Evolutionary conservation across 2,888 invertebrate genomes (phyloP).

Genomic region (Brenthis daphne): DNA sequence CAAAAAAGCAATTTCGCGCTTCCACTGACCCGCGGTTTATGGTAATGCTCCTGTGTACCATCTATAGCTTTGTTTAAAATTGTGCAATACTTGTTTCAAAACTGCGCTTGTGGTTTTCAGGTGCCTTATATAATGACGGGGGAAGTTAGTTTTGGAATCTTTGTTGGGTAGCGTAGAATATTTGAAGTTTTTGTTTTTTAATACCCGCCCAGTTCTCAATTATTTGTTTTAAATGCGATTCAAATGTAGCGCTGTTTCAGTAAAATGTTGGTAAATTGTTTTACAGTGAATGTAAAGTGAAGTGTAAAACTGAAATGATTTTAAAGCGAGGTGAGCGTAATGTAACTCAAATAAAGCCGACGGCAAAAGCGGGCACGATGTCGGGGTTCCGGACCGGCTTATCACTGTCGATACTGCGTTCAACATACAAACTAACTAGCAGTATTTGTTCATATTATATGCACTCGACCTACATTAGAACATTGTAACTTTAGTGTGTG

Average conservation of each 20-base stretch:
- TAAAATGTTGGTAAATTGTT: slow-evolving; percentile 25
- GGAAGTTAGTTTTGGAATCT: slow-evolving; percentile 68
- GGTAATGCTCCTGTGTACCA: slow-evolving; percentile 65
- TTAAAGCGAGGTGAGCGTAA: slow-evolving; percentile 49
- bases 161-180: slow-evolving; percentile 59
- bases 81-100: slow-evolving; percentile 72
- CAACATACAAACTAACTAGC: slow-evolving; percentile 36
- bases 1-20: slow-evolving; percentile 77
- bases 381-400: slow-evolving; percentile 55
- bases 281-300: slow-evolving; percentile 38
- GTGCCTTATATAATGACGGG: slow-evolving; percentile 63
- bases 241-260: slow-evolving; percentile 7
- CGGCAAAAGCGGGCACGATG: slow-evolving; percentile 52
- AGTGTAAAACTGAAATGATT: slow-evolving; percentile 57
- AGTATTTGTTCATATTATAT: slow-evolving; percentile 26
- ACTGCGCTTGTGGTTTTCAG: slow-evolving; percentile 69
- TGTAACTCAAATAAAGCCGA: slow-evolving; percentile 56
- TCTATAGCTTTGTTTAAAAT: slow-evolving; percentile 77
- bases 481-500: slow-evolving; percentile 11
- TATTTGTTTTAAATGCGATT: slow-evolving; percentile 22
- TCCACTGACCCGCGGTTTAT: slow-evolving; percentile 69
- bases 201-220: slow-evolving; percentile 18
- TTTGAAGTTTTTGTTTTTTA: slow-evolving; percentile 49
- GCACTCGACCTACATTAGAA: slow-evolving; percentile 29
- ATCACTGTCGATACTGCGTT: slow-evolving; percentile 70